Conservation (phyloP, 1,140 invertebrate genomes). For the Euschistus heros region DNA sequence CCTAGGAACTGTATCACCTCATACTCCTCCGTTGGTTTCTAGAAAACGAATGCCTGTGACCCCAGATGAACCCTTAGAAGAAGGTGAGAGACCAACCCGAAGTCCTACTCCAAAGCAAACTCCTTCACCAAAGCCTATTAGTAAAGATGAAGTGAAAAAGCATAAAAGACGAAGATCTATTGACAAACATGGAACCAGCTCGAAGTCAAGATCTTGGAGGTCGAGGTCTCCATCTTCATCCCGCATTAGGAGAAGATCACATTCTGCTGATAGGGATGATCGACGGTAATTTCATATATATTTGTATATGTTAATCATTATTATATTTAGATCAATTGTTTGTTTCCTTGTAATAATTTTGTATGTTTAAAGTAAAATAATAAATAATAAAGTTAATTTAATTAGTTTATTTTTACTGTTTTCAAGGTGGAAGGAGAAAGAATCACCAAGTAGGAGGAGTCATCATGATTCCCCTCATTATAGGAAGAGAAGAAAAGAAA, state of each 20-base stretch:
- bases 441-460: slow-evolving; percentile 18
- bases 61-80: slow-evolving; percentile 16
- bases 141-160: neutral
- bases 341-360: no score
- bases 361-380: no score
- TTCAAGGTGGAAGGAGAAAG: slow-evolving; percentile 10
- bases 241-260: neutral
- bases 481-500: slow-evolving; percentile 19
- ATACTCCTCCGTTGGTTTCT: slow-evolving; percentile 3
- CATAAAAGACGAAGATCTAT: neutral
- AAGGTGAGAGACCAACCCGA: slow-evolving; percentile 12
- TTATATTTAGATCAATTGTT: no score
- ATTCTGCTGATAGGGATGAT: neutral
- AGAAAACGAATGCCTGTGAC: neutral
- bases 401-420: neutral
- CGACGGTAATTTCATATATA: neutral
- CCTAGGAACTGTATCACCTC: neutral
- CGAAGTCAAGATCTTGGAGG: neutral
- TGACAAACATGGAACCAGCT: neutral
- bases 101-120: slow-evolving; percentile 13
- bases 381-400: no score
- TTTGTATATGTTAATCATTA: no score
- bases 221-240: neutral
- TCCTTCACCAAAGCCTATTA: neutral
- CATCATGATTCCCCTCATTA: slow-evolving; percentile 21